phyloP scores from a whole-genome alignment of 2,797 vertebrate species.

The Chiroxiphia lanceolata region DNA sequence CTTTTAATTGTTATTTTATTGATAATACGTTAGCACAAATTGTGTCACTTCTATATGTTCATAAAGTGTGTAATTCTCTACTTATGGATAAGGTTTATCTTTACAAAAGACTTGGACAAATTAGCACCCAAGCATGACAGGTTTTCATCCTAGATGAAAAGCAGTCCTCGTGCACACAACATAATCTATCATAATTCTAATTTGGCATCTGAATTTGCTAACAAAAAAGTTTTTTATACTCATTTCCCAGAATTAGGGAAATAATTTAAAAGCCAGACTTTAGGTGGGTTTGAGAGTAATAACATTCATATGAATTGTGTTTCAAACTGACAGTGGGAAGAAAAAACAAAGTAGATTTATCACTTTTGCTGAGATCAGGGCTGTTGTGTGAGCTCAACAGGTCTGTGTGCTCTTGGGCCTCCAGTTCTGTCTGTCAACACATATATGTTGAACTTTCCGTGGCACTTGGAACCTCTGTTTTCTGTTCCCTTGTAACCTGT shows the following conservation, averaged over 20 bases:
- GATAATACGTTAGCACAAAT: neutral
- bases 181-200: neutral
- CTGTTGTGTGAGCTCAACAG: neutral
- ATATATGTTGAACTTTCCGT: rapidly evolving
- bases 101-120: neutral
- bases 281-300: neutral
- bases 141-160: neutral
- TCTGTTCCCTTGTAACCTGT: neutral
- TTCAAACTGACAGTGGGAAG: neutral
- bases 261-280: neutral
- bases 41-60: neutral
- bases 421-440: rapidly evolving
- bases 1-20: neutral
- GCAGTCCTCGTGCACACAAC: neutral
- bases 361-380: neutral
- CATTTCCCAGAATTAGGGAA: neutral
- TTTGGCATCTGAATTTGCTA: neutral
- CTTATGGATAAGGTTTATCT: neutral
- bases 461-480: neutral
- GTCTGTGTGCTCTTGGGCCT: neutral
- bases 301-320: rapidly evolving
- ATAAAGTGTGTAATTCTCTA: neutral
- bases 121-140: neutral
- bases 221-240: neutral
- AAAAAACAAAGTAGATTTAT: neutral